phyloP scores from a whole-genome alignment of 2,797 vertebrate species.

The Apodemus agrarius region DNA sequence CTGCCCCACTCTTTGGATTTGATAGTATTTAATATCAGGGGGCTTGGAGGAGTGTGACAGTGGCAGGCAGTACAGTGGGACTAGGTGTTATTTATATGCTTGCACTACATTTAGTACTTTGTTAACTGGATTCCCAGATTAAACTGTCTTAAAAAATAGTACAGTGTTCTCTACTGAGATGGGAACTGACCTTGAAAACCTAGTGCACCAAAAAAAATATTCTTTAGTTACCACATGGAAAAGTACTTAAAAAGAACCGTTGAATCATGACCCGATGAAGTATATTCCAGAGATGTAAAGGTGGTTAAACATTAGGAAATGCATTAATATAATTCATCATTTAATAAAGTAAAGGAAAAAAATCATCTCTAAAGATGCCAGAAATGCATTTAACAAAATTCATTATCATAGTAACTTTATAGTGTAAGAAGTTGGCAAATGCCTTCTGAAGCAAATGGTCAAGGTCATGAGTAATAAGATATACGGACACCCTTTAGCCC shows the following conservation, averaged over 20 bases:
- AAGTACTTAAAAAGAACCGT: conserved; percentile 13
- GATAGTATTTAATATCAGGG: not conserved
- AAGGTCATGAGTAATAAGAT: not conserved
- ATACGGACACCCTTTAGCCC: not conserved
- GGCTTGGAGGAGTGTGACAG: not conserved
- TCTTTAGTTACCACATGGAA: not conserved
- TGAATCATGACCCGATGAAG: conserved; percentile 12
- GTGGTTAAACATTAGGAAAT: conserved; percentile 17
- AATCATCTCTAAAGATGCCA: not conserved
- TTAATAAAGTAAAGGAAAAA: conserved; percentile 48
- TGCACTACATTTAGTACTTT: not conserved
- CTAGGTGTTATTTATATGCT: not conserved
- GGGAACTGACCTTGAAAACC: conserved; percentile 27
- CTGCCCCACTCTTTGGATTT: not conserved
- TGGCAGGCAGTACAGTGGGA: not conserved
- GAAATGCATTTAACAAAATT: conserved; percentile 59
- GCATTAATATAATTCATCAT: conserved; percentile 47
- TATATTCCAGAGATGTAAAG: conserved; percentile 17
- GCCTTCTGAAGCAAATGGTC: not conserved
- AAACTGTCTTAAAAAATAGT: conserved; percentile 13
- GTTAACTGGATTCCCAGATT: conserved; percentile 3
- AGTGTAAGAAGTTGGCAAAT: not conserved
- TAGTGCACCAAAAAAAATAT: not conserved
- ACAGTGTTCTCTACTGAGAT: not conserved
- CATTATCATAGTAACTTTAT: not conserved